A percentile compares a stretch with the other conserved stretches of the same genome.
phyloP scores from a whole-genome alignment of 2,113 vertebrate genomes.

The Gavia stellata region DNA sequence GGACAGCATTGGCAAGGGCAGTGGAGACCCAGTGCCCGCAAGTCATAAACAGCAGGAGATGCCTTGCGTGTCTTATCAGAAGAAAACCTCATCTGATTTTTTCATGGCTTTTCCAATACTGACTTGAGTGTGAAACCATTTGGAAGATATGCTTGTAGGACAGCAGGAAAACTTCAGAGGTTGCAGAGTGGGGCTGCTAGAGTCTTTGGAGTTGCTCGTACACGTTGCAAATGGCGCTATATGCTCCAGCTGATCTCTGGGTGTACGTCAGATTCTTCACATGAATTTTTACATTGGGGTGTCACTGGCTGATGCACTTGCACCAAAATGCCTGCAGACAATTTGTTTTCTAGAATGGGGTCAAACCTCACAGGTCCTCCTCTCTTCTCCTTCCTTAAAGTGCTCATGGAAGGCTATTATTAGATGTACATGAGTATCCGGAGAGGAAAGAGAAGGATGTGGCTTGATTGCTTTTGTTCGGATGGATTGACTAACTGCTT shows the following conservation, averaged over 20 bases:
- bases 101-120: neutral
- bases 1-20: neutral
- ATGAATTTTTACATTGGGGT: neutral
- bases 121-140: neutral
- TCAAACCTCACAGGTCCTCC: neutral
- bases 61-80: no score
- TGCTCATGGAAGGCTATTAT: neutral
- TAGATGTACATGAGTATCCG: neutral
- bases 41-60: rapidly evolving
- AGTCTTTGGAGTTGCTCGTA: neutral
- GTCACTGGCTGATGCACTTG: neutral
- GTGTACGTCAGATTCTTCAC: neutral
- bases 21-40: neutral
- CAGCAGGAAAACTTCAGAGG: neutral
- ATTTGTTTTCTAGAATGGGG: neutral
- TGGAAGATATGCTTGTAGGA: neutral
- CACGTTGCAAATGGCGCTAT: rapidly evolving
- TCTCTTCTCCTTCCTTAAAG: neutral
- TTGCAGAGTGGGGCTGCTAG: neutral
- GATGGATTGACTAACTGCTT: neutral
- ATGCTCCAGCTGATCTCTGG: neutral
- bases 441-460: neutral
- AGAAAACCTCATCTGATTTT: neutral
- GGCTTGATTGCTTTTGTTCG: neutral
- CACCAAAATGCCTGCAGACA: neutral